Conservation (phyloP, 2,888 invertebrate genomes). For the Acleris laterana region DNA sequence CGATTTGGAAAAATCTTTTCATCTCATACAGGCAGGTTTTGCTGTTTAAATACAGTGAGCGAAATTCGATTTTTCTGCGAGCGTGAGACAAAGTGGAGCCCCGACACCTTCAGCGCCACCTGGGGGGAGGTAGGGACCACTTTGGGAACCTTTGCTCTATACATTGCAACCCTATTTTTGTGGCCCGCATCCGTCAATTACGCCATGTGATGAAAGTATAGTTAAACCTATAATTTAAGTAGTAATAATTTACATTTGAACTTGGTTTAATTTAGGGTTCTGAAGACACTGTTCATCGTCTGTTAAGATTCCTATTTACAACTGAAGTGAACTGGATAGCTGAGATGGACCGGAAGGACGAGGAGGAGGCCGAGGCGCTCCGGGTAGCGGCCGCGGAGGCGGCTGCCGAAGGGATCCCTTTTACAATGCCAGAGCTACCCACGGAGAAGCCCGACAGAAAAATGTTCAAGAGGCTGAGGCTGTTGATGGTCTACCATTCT, state of each 20-base stretch:
- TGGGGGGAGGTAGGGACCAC: no score
- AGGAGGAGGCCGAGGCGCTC: slow-evolving; percentile 46
- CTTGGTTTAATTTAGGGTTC: slow-evolving; percentile 62
- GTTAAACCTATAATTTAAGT: no score
- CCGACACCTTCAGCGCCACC: no score
- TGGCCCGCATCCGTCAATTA: no score
- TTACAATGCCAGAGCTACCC: slow-evolving; percentile 46
- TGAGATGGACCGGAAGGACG: slow-evolving; percentile 51
- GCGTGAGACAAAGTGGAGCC: no score
- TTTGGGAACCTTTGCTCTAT: no score
- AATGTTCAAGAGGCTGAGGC: slow-evolving; percentile 69
- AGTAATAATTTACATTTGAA: background rate
- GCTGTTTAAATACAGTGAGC: no score
- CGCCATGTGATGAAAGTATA: no score
- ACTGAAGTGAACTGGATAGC: slow-evolving; percentile 62
- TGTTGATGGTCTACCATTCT: slow-evolving; percentile 75
- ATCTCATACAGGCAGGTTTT: no score
- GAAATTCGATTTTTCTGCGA: no score
- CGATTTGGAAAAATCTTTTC: no score
- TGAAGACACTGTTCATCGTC: slow-evolving; percentile 75
- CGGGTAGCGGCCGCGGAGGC: slow-evolving; percentile 44
- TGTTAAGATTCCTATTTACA: slow-evolving; percentile 66
- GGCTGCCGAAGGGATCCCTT: slow-evolving; percentile 47
- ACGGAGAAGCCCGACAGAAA: slow-evolving; percentile 49
- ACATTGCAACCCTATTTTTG: no score